Conservation (phyloP, 2,888 invertebrate species). For the Euzophera pinguis region DNA sequence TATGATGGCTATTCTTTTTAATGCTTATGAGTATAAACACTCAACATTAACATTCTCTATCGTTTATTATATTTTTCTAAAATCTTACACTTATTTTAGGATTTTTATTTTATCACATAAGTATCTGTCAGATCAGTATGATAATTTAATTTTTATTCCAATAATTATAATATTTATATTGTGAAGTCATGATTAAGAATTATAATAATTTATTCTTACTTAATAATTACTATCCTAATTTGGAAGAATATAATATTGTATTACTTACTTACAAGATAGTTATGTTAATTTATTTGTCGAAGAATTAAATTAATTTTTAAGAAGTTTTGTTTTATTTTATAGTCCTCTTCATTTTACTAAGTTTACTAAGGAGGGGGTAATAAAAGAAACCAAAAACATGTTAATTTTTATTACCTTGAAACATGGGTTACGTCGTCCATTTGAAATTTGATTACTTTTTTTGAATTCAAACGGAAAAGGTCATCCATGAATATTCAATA, state of each 20-base stretch:
- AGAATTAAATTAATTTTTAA: constrained; percentile 76
- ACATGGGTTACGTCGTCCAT: constrained; percentile 75
- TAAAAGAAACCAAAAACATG: constrained; percentile 4
- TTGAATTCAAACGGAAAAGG: constrained; percentile 74
- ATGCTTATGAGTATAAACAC: constrained; percentile 1
- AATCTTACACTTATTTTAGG: constrained; percentile 36
- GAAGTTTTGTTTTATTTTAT: constrained; percentile 35
- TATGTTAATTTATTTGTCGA: constrained; percentile 77
- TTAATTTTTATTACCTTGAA: constrained; percentile 35
- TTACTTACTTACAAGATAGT: constrained; percentile 45
- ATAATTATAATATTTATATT: constrained; percentile 39
- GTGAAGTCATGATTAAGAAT: constrained; percentile 47
- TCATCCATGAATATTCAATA: constrained; percentile 64
- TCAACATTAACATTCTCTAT: constrained; percentile 12
- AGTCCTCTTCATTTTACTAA: background rate
- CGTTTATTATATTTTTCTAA: constrained; percentile 3
- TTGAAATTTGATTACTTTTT: constrained; percentile 38
- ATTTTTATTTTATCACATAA: constrained; percentile 45
- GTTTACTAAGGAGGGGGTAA: background rate
- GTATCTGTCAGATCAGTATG: constrained; percentile 44
- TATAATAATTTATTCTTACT: constrained; percentile 57
- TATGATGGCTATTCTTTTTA: constrained; percentile 22
- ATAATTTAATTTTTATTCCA: constrained; percentile 45
- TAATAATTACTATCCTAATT: constrained; percentile 66
- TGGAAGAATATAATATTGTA: constrained; percentile 50